A percentile compares a stretch with the other conserved stretches of the same genome.
Conservation (phyloP, 2,797 vertebrate genomes). For the Anas acuta region DNA sequence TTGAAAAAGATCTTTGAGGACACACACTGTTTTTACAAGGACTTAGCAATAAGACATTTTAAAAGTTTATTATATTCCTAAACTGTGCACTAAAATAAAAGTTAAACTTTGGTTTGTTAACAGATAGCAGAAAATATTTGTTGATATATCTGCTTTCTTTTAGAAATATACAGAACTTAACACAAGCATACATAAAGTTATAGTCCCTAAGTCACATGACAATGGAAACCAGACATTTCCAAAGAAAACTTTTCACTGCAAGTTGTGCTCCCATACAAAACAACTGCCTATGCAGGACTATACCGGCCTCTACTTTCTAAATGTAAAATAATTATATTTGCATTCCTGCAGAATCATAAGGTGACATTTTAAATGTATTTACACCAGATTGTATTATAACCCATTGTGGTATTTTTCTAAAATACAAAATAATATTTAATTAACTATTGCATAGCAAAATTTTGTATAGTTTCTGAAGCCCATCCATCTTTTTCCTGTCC, state of each 20-base stretch:
- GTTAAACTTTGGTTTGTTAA: not conserved
- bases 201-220: not conserved
- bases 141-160: not conserved
- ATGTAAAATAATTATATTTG: not conserved
- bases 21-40: not conserved
- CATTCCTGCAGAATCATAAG: not conserved
- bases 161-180: not conserved
- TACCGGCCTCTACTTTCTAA: not conserved
- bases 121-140: not conserved
- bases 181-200: not conserved
- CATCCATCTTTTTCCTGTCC: not conserved
- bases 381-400: not conserved
- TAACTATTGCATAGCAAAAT: not conserved
- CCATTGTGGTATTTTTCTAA: rapidly evolving
- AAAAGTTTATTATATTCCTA: not conserved
- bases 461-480: not conserved
- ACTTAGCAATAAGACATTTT: not conserved
- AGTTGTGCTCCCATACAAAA: not conserved
- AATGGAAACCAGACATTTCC: not conserved
- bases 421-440: not conserved
- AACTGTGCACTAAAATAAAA: not conserved
- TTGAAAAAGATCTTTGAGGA: not conserved
- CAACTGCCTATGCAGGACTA: not conserved
- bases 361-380: not conserved
- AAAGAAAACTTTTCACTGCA: not conserved